Evolutionary conservation across 1,140 invertebrate species (phyloP).

Genomic region (Diorhabda sublineata): DNA sequence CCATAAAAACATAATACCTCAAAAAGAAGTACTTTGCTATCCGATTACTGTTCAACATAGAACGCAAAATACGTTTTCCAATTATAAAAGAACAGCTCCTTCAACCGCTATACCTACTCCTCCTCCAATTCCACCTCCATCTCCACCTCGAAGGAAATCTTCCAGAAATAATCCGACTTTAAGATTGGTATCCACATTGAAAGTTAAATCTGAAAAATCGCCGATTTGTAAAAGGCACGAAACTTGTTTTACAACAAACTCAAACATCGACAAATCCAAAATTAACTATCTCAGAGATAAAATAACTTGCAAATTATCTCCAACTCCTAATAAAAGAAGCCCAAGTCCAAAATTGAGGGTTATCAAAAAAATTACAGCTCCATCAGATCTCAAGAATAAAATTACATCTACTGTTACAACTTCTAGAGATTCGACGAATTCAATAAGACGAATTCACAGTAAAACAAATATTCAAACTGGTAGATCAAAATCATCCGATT

Average conservation of each 20-base stretch:
- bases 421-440: slow-evolving; percentile 30
- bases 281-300: slow-evolving; percentile 56
- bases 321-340: slow-evolving; percentile 48
- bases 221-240: slow-evolving; percentile 50
- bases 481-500: slow-evolving; percentile 19
- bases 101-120: slow-evolving; percentile 45
- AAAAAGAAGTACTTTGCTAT: slow-evolving; percentile 48
- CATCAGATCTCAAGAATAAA: slow-evolving; percentile 37
- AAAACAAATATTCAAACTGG: slow-evolving; percentile 30
- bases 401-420: slow-evolving; percentile 33
- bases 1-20: slow-evolving; percentile 55
- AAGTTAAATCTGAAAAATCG: slow-evolving; percentile 36
- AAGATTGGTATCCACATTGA: slow-evolving; percentile 58
- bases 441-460: slow-evolving; percentile 30
- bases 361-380: slow-evolving; percentile 47
- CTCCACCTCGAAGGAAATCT: slow-evolving; percentile 67
- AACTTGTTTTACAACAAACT: slow-evolving; percentile 53
- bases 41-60: slow-evolving; percentile 51
- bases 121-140: slow-evolving; percentile 51
- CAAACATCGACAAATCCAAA: slow-evolving; percentile 48
- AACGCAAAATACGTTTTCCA: slow-evolving; percentile 48
- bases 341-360: slow-evolving; percentile 38
- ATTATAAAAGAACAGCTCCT: slow-evolving; percentile 52
- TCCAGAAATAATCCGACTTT: slow-evolving; percentile 69
- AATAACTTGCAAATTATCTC: slow-evolving; percentile 55